Base-by-base conservation (phyloP, 2,888 invertebrate species). In the Parnassius orleans region DNA sequence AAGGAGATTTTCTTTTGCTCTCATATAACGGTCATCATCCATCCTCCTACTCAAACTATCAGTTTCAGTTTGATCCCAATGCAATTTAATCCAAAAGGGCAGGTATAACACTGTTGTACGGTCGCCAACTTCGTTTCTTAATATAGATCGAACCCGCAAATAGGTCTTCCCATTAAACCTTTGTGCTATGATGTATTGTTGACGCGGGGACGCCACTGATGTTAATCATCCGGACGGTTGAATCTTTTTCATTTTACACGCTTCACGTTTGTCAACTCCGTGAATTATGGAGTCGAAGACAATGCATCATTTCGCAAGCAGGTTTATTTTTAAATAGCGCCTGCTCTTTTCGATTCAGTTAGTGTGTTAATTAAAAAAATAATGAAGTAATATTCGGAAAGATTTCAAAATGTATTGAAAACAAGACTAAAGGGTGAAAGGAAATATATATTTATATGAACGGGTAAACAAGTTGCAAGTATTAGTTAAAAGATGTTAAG, bases 81-180 rank as follows among this genome's bases (percentile, higher is more conserved):
- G 33, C 11, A 3, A 3, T 43, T 43, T 3, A 11, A 57, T 14
- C 33, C 9, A 41, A 48, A 57, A 48, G 43, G 43, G 11, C 43
- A 43, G 43, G 43, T 43, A 43, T 10, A 43, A 1, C 10, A 10
- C 11, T 43, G 43, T 11, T 11, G 43, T 11, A 11, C 10, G 43
- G 43, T 43, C 43, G 43, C 10, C 10, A 43, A 10, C 10, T 48
- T 14, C 53, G 60, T 60, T 42, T 43, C 50, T 19, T 10, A 43
- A 15, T 60, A 60, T 55, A 57, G 42, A 47, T 33, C 47, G 10
- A 12, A 14, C 2, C 15, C 48, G 41, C 57, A 58, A 63, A 63
- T 63, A 58, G 46, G 24, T 15, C 15, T 51, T 47, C 58, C 54
- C 43, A 52, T 63, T 59, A 59, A 63, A 60, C 54, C 59, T 56